Conservation (phyloP, 2,797 vertebrate genomes). For the Spea hammondii region DNA sequence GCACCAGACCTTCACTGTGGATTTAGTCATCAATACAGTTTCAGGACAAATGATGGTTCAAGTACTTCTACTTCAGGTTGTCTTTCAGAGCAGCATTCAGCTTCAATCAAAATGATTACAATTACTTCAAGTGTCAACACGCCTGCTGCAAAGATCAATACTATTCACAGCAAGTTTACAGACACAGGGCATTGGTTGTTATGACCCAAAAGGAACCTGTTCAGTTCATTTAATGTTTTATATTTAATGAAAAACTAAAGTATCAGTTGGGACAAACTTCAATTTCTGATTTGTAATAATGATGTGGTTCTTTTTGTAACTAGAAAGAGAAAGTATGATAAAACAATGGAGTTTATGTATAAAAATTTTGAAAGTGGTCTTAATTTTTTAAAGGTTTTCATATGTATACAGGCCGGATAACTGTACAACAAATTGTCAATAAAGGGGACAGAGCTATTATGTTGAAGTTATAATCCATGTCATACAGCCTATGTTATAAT, state of each 20-base stretch:
- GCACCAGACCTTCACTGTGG: constrained; percentile 1
- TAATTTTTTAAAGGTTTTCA: no score
- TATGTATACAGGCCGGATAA: no score
- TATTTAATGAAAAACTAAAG: background rate
- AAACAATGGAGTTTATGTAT: no score
- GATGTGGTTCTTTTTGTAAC: no score
- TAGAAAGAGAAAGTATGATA: no score
- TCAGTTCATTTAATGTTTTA: constrained; percentile 24
- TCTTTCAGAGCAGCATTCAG: constrained; percentile 3
- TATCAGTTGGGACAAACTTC: background rate
- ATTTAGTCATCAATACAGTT: background rate
- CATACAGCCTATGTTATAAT: no score
- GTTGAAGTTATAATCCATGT: no score
- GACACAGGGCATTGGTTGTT: constrained; percentile 4
- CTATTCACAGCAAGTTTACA: constrained; percentile 6
- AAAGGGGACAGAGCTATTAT: no score
- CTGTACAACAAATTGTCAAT: no score
- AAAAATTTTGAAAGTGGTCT: no score
- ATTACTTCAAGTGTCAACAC: background rate
- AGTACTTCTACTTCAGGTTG: background rate
- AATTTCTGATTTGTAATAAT: background rate
- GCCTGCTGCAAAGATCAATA: constrained; percentile 10
- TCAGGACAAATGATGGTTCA: background rate
- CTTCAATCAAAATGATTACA: constrained; percentile 26
- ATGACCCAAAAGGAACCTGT: background rate